Conservation (phyloP, 1,140 invertebrate species). For the Ditylenchus dipsaci region DNA sequence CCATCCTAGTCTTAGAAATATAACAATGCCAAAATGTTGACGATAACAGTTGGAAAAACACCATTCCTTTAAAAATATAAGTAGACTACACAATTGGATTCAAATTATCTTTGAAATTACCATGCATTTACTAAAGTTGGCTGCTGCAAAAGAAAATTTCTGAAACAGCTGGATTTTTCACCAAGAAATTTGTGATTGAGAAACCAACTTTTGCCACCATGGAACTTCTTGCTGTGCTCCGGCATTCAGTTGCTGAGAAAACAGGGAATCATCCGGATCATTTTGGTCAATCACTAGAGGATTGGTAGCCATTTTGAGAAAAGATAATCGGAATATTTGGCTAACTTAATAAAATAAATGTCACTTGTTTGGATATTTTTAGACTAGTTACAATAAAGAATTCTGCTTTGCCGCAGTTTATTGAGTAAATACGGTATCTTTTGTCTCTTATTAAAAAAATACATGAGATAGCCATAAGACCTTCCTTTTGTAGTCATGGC, state of each 20-base stretch:
- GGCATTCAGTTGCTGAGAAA: conserved; percentile 13
- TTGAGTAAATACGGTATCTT: no score
- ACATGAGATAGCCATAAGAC: no score
- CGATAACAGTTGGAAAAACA: conserved; percentile 85
- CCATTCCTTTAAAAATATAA: conserved; percentile 69
- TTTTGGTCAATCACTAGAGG: not conserved
- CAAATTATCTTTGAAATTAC: no score
- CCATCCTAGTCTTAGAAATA: conserved; percentile 91
- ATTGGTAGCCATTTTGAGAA: not conserved
- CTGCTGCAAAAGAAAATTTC: conserved; percentile 82
- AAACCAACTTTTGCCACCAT: conserved; percentile 42
- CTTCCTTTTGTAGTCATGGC: no score
- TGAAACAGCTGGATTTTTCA: conserved; percentile 16
- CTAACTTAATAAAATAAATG: no score
- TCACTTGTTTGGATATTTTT: no score
- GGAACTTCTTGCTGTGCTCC: conserved; percentile 18
- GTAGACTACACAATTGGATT: no score
- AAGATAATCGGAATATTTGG: not conserved
- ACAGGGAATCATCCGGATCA: conserved; percentile 20
- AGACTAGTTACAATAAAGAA: no score
- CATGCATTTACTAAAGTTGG: conserved; percentile 91
- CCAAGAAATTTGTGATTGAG: conserved; percentile 8
- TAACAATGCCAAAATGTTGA: conserved; percentile 94
- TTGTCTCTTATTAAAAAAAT: no score
- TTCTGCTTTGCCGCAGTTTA: no score